Percentiles rank a stretch among this genome's conserved stretches.
Conservation (phyloP, 2,797 vertebrate genomes). For the Manis pentadactyla region DNA sequence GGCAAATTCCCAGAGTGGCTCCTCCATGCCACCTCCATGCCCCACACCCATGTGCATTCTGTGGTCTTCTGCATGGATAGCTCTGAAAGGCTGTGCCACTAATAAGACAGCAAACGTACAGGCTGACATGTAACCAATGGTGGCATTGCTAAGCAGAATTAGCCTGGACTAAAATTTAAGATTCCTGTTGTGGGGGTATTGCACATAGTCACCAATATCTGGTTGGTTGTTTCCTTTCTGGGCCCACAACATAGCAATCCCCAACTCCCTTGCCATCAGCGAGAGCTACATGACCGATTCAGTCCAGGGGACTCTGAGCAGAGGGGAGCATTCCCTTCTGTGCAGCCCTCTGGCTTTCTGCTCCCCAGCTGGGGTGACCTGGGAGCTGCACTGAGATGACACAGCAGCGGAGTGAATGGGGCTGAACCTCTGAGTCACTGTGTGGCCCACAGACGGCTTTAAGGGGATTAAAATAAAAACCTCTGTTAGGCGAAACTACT, state of each 20-base stretch:
- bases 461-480: background rate
- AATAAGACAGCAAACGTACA: rapidly evolving
- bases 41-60: rapidly evolving
- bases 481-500: background rate
- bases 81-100: rapidly evolving
- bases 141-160: background rate
- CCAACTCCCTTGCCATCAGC: rapidly evolving
- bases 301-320: background rate
- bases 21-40: rapidly evolving
- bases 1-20: background rate
- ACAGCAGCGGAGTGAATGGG: too few relatives aligned
- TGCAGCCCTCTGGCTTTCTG: too few relatives aligned
- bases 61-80: rapidly evolving
- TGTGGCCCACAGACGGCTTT: background rate
- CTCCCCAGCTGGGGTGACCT: background rate
- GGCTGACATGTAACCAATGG: rapidly evolving
- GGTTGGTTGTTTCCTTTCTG: too few relatives aligned
- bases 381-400: background rate
- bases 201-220: rapidly evolving
- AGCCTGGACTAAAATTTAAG: background rate
- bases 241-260: background rate
- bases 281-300: too few relatives aligned
- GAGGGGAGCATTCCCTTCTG: background rate
- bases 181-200: background rate
- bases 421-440: background rate